phyloP scores from a whole-genome alignment of 53 echinoderm and acorn worm species.

The Arbacia lixula region DNA sequence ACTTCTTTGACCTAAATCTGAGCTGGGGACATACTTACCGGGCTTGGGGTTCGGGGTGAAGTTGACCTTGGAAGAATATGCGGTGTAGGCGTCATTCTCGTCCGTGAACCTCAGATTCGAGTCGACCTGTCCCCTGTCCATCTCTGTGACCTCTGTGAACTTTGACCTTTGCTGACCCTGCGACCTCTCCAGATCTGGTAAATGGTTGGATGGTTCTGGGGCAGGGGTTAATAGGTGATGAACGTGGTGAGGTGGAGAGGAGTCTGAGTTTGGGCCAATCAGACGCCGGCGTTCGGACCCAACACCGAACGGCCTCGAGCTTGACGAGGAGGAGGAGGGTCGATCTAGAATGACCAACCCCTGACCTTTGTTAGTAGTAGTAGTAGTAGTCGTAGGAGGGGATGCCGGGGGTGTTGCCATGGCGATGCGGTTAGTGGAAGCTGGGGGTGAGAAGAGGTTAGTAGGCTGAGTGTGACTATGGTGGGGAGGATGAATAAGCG shows the following conservation, averaged over 20 bases:
- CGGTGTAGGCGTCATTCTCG: conserved; percentile 85
- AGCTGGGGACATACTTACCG: no score
- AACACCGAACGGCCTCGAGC: neutral
- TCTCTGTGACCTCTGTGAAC: conserved; percentile 1
- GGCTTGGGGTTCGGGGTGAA: conserved; percentile 89
- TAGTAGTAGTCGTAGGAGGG: no score
- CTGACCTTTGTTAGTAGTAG: conserved; percentile 30
- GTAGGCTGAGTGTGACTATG: conserved; percentile 1
- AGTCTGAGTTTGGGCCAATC: conserved; percentile 1
- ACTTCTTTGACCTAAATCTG: no score
- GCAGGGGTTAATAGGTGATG: conserved; percentile 58
- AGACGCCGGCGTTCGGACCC: neutral
- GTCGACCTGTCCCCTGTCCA: conserved; percentile 41
- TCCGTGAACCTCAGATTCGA: conserved; percentile 67
- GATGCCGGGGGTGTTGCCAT: neutral
- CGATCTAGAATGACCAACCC: conserved; percentile 5
- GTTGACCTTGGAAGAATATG: conserved; percentile 81
- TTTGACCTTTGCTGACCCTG: conserved; percentile 38
- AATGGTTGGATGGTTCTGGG: conserved; percentile 61
- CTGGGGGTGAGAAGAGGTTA: conserved; percentile 18
- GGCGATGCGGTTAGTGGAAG: conserved; percentile 23
- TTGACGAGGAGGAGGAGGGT: conserved; percentile 1
- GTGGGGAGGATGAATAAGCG: neutral
- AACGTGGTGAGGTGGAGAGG: conserved; percentile 52
- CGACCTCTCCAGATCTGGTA: conserved; percentile 51